These are phyloP conservation scores for Gisinianus flammeolus DNA, from an alignment of 2,888 invertebrate species.

Conservation along the genomic window DNA sequence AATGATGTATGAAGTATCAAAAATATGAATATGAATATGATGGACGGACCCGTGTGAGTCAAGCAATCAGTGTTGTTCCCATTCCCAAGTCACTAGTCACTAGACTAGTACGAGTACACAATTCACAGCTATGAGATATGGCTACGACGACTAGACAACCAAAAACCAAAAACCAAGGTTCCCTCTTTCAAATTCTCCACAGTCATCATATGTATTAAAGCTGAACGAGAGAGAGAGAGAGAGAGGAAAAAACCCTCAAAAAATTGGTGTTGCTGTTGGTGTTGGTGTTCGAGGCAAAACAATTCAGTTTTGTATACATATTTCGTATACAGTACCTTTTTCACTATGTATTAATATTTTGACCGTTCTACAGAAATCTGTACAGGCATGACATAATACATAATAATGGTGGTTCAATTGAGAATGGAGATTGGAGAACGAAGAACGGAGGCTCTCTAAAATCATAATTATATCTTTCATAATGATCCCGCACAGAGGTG, in stretches of 20 bases:
- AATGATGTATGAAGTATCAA: background rate
- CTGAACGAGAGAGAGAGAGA: constrained; percentile 1
- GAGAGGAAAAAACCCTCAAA: background rate
- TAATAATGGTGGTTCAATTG: no score
- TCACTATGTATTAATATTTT: no score
- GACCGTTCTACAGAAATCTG: no score
- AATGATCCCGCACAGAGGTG: no score
- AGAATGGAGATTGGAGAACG: no score
- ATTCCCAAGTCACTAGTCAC: constrained; percentile 12
- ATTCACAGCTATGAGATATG: background rate
- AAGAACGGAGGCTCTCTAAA: no score
- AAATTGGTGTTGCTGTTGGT: no score
- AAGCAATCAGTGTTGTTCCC: constrained; percentile 33
- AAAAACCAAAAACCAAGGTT: background rate
- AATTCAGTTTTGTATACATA: no score
- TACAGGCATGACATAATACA: no score
- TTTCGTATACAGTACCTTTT: no score
- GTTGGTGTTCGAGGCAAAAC: no score
- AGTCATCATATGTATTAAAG: constrained; percentile 32
- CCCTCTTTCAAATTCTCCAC: background rate
- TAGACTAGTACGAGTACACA: background rate
- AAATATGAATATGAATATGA: background rate
- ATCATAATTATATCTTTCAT: no score
- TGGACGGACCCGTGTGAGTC: constrained; percentile 3
- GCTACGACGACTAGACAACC: background rate